phyloP scores from a whole-genome alignment of 2,797 vertebrate genomes.

The Peromyscus eremicus region DNA sequence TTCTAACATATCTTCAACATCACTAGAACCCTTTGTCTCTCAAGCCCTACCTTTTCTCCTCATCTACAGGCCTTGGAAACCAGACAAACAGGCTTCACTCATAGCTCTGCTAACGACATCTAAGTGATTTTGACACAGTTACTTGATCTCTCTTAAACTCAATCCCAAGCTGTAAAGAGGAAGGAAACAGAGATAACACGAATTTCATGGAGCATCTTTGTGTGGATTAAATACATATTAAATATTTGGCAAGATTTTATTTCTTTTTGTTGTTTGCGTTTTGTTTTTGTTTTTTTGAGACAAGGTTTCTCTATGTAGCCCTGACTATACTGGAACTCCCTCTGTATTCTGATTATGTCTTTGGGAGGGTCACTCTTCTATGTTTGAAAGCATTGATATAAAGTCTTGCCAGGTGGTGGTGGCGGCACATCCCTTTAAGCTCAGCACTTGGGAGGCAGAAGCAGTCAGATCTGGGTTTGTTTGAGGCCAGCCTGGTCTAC shows the following conservation, averaged over 20 bases:
- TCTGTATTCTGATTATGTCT: no score
- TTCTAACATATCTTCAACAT: not conserved
- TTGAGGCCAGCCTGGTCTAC: no score
- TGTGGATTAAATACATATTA: not conserved
- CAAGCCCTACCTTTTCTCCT: not conserved
- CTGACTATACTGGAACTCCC: not conserved
- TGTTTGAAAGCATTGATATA: no score
- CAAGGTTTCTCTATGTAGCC: not conserved
- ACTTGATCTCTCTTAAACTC: not conserved
- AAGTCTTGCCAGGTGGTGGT: no score
- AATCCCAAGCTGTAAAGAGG: slow-evolving; percentile 32
- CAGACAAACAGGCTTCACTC: not conserved
- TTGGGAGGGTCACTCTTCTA: no score
- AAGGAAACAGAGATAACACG: not conserved
- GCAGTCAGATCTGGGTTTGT: no score
- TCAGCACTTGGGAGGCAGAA: no score
- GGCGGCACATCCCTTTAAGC: no score
- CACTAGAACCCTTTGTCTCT: not conserved
- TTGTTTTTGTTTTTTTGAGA: not conserved
- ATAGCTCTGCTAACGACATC: not conserved
- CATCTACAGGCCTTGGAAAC: not conserved
- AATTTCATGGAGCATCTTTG: not conserved
- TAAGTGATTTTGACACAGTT: not conserved
- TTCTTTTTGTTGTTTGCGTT: not conserved
- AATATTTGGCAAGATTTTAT: not conserved